phyloP scores from a whole-genome alignment of 1,140 invertebrate genomes.

The Pseudomyrmex flavicornis region DNA sequence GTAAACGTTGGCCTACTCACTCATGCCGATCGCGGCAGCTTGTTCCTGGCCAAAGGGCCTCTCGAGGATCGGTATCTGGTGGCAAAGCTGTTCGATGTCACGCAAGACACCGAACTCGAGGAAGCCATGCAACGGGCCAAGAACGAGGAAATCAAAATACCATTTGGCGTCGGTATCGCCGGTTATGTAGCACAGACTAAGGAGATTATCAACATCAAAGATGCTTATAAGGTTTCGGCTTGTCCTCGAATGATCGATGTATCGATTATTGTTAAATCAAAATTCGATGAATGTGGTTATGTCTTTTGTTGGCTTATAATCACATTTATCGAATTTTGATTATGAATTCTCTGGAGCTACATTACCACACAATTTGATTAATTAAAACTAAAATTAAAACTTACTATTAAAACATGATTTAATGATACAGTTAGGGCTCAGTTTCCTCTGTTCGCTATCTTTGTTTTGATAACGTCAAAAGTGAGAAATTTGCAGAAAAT shows the following conservation, averaged over 20 bases:
- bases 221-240: slow-evolving; percentile 92
- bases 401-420: too few species aligned
- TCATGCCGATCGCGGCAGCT: slow-evolving; percentile 93
- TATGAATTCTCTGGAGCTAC: too few species aligned
- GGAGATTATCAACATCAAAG: slow-evolving; percentile 94
- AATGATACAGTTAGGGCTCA: too few species aligned
- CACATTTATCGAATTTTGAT: too few species aligned
- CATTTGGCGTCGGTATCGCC: slow-evolving; percentile 96
- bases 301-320: too few species aligned
- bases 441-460: too few species aligned
- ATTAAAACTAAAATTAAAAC: too few species aligned
- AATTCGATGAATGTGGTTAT: too few species aligned
- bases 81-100: slow-evolving; percentile 96
- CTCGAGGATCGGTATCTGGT: slow-evolving; percentile 91
- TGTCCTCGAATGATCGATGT: slow-evolving; percentile 15
- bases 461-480: too few species aligned
- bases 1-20: slow-evolving; percentile 95
- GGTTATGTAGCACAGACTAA: slow-evolving; percentile 95
- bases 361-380: too few species aligned
- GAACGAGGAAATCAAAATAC: slow-evolving; percentile 93
- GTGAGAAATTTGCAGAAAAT: too few species aligned
- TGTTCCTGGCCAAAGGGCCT: slow-evolving; percentile 94
- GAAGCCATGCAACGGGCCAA: slow-evolving; percentile 90
- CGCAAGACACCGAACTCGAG: slow-evolving; percentile 93
- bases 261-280: slow-evolving; percentile 3